phyloP scores from a whole-genome alignment of 2,113 vertebrate genomes.

The Spermophilus dauricus region DNA sequence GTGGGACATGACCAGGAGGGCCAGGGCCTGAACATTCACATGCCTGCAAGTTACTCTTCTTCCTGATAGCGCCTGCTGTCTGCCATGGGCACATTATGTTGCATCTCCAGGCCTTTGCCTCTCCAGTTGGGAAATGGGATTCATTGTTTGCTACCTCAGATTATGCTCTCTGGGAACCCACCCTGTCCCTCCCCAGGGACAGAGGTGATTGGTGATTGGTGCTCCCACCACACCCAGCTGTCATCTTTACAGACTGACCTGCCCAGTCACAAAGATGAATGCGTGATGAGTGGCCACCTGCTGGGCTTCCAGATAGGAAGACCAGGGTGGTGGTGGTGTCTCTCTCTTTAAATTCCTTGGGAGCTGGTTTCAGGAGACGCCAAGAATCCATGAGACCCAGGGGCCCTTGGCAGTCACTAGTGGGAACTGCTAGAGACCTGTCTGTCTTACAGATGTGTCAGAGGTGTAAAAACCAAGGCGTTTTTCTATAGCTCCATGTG shows the following conservation, averaged over 20 bases:
- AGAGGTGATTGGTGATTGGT: conserved; percentile 43
- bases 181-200: not conserved
- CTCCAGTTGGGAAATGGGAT: conserved; percentile 27
- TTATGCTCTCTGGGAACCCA: conserved; percentile 55
- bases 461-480: not conserved
- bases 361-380: conserved; percentile 11
- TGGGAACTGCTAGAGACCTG: not conserved
- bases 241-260: not conserved
- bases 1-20: not conserved
- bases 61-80: not conserved
- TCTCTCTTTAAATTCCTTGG: not conserved
- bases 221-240: not conserved
- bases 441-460: not conserved
- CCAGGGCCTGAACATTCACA: not conserved
- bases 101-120: not conserved
- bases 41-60: not conserved
- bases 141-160: conserved; percentile 81
- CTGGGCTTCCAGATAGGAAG: not conserved
- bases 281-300: not conserved
- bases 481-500: not conserved
- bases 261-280: not conserved
- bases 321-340: no score
- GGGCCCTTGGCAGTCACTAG: not conserved
- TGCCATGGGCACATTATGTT: not conserved
- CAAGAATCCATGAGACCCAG: not conserved